Evolutionary conservation across 2,888 invertebrate genomes (phyloP).

Genomic region (Philereme transversata): DNA sequence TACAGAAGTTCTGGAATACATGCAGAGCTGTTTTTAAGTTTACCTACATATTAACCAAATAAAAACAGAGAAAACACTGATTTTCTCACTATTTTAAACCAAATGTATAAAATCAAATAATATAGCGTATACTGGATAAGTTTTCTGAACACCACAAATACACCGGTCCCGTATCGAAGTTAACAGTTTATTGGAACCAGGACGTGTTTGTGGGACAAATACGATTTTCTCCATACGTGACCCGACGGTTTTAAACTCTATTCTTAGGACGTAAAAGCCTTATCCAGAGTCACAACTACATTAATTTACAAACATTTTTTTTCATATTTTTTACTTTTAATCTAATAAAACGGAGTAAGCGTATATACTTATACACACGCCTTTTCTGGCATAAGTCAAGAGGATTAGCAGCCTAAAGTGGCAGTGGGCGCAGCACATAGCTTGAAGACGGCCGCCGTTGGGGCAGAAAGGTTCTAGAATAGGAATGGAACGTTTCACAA

Average conservation of each 20-base stretch:
- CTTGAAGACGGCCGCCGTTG: too few species aligned
- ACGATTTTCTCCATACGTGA: constrained; percentile 71
- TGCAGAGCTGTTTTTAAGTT: too few species aligned
- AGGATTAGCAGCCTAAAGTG: too few species aligned
- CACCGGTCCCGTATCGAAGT: constrained; percentile 55
- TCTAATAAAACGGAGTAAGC: too few species aligned
- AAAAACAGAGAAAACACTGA: constrained; percentile 6
- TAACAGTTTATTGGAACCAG: constrained; percentile 64
- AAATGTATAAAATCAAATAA: constrained; percentile 15
- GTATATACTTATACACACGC: too few species aligned
- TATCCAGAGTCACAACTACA: background rate
- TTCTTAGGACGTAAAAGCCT: constrained; percentile 3
- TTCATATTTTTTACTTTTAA: too few species aligned
- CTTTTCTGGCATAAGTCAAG: too few species aligned
- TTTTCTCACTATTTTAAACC: constrained; percentile 5
- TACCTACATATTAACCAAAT: background rate
- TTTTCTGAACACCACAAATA: constrained; percentile 27
- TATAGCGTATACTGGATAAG: constrained; percentile 16
- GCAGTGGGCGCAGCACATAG: too few species aligned
- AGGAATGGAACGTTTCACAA: too few species aligned
- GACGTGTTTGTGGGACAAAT: constrained; percentile 72
- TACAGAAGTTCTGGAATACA: too few species aligned
- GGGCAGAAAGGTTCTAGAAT: too few species aligned
- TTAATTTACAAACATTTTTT: too few species aligned
- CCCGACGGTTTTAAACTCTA: constrained; percentile 31